phyloP scores from a whole-genome alignment of 2,113 vertebrate species.

The Ovis canadensis region DNA sequence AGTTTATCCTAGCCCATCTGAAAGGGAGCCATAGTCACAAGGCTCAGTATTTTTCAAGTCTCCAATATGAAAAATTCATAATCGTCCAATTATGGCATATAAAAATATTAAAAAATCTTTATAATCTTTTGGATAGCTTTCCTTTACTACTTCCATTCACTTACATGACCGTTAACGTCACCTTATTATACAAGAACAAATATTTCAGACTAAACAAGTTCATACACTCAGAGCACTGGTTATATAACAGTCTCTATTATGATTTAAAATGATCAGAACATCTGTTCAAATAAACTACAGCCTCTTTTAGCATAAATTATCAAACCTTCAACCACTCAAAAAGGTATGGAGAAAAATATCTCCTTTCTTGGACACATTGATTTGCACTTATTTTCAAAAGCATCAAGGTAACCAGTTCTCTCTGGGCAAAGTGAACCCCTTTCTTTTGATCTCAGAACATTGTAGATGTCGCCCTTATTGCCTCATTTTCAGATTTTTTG shows the following conservation, averaged over 20 bases:
- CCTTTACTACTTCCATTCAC: background rate
- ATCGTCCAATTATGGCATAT: background rate
- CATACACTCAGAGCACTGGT: background rate
- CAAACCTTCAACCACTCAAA: background rate
- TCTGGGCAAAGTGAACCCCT: background rate
- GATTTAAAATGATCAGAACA: background rate
- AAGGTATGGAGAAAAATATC: background rate
- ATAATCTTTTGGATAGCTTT: background rate
- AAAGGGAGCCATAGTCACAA: background rate
- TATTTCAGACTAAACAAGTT: background rate
- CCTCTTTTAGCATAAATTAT: slow-evolving; percentile 11
- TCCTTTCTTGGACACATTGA: background rate
- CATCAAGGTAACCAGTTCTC: background rate
- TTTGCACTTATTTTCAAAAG: background rate
- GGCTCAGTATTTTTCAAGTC: background rate
- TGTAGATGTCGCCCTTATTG: background rate
- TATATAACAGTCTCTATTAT: background rate
- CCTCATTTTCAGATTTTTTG: background rate
- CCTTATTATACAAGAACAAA: background rate
- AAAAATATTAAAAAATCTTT: background rate
- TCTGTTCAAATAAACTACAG: background rate
- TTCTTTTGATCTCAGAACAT: background rate
- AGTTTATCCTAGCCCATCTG: background rate
- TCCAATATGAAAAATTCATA: background rate
- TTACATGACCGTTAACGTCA: background rate